Evolutionary conservation across 1,140 invertebrate genomes (phyloP), one percentile per base, ranked within the genome.

Genomic region (Caenorhabditis tropicalis): DNA sequence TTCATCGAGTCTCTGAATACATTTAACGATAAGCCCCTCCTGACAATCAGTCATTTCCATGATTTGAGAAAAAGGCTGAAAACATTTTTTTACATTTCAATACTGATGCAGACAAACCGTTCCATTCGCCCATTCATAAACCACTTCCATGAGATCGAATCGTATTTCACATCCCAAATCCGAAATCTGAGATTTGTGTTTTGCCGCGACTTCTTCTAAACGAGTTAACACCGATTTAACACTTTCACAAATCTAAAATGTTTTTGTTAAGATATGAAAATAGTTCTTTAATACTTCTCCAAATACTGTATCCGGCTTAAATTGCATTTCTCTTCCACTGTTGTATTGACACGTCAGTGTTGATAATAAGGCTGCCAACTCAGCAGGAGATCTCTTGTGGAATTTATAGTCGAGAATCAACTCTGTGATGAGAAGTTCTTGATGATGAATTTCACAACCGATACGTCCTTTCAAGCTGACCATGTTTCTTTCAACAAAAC

Each of bases 11-110:
- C 98, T 94, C 91, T 98, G 97, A 85, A 99, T 99, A 90, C 96
- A 98, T 49, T 97, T 93, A 0, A 99, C 97, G 89, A 99, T 98
- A 49, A 98, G 96, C 3, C 98, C 98, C 92, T 99, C 98, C 91
- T 99, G 97, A 2, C 98, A 95, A 86, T 97, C 95, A 0, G 96
- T 98, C 53, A 97, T 92, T 81, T 94, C 93, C 94, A 96, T 97
- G 65, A 99, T 98, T 87, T 97, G 95, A 0, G 94, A 94, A 92
- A 99, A 99, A 0, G 95, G 94, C 94, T 95, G 92, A 65, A 93
- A 91, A 86, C 60, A 87, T 49, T 88, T 83, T 86, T 60, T 29
- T 15, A 81, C 81, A 65, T 39, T 81, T 80, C 16, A 82, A 51
- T 83, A 82, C 43, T 53, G 70, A 36, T 24, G n/a, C 15, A 86